A percentile compares a stretch with the other conserved stretches of the same genome.
Evolutionary conservation across 2,113 vertebrate genomes (phyloP).

Genomic region (Bubo blakistoni): DNA sequence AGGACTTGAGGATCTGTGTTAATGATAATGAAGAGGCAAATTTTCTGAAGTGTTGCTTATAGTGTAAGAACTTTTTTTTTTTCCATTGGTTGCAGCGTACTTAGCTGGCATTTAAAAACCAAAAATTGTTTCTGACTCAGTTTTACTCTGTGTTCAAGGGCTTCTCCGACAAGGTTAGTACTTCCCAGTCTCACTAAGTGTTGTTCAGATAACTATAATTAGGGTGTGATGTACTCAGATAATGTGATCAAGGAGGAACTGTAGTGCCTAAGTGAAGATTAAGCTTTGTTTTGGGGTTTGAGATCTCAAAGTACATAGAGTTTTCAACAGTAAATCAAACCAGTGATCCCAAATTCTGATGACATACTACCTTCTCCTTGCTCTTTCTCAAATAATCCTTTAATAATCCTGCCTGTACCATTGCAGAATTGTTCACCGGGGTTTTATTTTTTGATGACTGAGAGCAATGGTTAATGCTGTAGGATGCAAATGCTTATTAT

Average conservation of each 20-base stretch:
- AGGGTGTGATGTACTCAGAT: constrained; percentile 34
- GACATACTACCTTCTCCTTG: background rate
- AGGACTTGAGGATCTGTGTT: background rate
- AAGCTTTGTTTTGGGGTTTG: constrained; percentile 45
- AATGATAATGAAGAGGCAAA: background rate
- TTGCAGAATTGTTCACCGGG: background rate
- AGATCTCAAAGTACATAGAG: background rate
- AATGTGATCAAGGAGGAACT: constrained; percentile 35
- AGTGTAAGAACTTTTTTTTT: background rate
- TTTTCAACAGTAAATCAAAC: constrained; percentile 8
- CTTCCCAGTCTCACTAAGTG: constrained; percentile 21
- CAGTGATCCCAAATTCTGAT: background rate
- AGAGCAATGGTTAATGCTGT: background rate
- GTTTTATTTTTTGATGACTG: background rate
- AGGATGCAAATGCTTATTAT: background rate
- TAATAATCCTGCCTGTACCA: background rate
- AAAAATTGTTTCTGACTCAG: background rate
- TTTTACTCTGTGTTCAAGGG: constrained; percentile 38
- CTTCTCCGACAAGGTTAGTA: constrained; percentile 28
- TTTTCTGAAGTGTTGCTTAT: constrained; percentile 6
- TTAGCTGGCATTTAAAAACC: background rate
- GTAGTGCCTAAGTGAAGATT: constrained; percentile 4
- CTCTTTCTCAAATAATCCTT: background rate
- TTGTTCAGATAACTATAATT: constrained; percentile 48
- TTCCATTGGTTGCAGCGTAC: background rate